Percentiles rank a stretch among this genome's conserved stretches.
phyloP scores from a whole-genome alignment of 2,888 invertebrate genomes.

The Mystacides longicornis region DNA sequence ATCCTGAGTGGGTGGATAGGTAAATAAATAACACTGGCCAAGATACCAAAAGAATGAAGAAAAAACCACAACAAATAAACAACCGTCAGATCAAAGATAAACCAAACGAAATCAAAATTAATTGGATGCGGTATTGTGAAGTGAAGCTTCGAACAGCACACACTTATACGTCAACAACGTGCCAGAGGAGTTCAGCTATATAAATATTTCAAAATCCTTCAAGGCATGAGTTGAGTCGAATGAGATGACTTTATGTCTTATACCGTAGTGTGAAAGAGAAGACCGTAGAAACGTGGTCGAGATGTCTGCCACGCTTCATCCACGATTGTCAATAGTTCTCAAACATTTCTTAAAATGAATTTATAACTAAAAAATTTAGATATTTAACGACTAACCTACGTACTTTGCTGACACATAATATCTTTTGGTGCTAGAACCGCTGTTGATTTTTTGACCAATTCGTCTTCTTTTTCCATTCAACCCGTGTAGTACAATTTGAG shows the following conservation, averaged over 20 bases:
- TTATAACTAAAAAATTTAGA: too few relatives aligned
- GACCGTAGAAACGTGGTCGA: conserved; percentile 7
- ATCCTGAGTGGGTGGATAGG: background rate
- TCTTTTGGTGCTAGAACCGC: too few relatives aligned
- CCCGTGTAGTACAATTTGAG: too few relatives aligned
- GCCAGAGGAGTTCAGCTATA: background rate
- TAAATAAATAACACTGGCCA: background rate
- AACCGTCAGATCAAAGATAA: background rate
- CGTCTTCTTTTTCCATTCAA: too few relatives aligned
- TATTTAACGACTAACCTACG: too few relatives aligned
- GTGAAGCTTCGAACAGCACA: background rate
- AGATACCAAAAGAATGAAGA: background rate
- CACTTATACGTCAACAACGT: background rate
- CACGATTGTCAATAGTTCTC: background rate
- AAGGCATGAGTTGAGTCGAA: conserved; percentile 10
- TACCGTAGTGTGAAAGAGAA: conserved; percentile 2
- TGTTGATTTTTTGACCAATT: too few relatives aligned
- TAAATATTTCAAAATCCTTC: conserved; percentile 8
- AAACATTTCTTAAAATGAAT: background rate
- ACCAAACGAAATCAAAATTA: background rate
- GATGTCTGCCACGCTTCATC: conserved; percentile 14
- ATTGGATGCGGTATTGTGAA: background rate
- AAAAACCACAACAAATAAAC: background rate
- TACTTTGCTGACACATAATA: too few relatives aligned
- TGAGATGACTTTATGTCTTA: background rate